Evolutionary conservation across 2,888 invertebrate genomes (phyloP).

Genomic region (Plagiodera versicolora): DNA sequence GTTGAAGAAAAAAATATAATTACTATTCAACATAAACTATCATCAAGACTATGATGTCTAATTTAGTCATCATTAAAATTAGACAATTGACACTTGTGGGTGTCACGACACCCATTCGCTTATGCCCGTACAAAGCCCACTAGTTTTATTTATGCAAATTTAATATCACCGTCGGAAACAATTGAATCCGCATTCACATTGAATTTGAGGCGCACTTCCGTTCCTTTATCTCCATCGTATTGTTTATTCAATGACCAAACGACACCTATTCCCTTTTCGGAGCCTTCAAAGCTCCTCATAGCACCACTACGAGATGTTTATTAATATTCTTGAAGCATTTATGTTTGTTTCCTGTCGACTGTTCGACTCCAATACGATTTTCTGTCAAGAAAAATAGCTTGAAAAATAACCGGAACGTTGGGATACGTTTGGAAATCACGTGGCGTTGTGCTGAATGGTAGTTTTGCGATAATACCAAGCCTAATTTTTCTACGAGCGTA

Average conservation of each 20-base stretch:
- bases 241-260: constrained; percentile 16
- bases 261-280: constrained; percentile 15
- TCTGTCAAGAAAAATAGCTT: no score
- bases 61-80: no score
- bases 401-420: no score
- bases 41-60: no score
- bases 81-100: no score
- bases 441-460: no score
- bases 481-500: no score
- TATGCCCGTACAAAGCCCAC: not conserved
- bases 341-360: not conserved
- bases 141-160: not conserved
- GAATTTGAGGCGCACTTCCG: constrained; percentile 23
- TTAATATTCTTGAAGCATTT: not conserved
- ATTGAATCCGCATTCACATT: constrained; percentile 10
- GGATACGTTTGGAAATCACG: no score
- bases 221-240: constrained; percentile 20
- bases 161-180: constrained; percentile 10
- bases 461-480: no score
- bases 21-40: no score
- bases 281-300: not conserved
- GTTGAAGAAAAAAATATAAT: no score
- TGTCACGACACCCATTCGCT: no score
- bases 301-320: not conserved
- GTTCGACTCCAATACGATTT: not conserved